Evolutionary conservation across 2,888 invertebrate species (phyloP), one percentile per base, ranked within the genome.

Genomic region (Iphiclides podalirius): DNA sequence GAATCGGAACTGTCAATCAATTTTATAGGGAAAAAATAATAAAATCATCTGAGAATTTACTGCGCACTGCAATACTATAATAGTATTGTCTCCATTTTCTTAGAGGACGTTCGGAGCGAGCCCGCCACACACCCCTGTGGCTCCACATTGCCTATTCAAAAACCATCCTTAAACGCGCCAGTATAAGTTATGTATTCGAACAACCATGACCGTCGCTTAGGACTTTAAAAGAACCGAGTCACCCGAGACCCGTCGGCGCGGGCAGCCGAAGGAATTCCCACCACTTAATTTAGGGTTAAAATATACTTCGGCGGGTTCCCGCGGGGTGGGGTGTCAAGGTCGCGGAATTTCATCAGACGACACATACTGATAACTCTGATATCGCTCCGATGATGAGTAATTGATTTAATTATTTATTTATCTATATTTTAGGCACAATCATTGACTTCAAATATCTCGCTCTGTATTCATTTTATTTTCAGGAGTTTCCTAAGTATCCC

Each of bases 41-140:
- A 37, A 36, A 48, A 56, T 7, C 15, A 58, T 79, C 73, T 72
- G 11, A 55, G 45, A 52, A 43, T 45, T 51, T 39, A 1, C 0
- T 61, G 54, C 75, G 66, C 77, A 78, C 84, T 81, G 56, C 54
- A 58, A 52, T 67, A 72, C 72, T 75, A 77, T 81, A 79, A 83
- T 83, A 78, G 77, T 79, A 79, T 81, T 78, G 79, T 84, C 84
- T 83, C 78, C 77, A 76, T 80, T 83, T 83, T 83, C 76, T 79
- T 76, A 84, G 78, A 83, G 80, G 80, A 83, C 82, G 78, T 67
- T 66, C 61, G 60, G 71, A 72, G 64, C 80, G 74, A 77, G 79
- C 77, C 79, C 80, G 70, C 76, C 57, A 77, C 82, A 81, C 79
- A 77, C 77, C 81, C 79, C 67, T 69, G 55, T 55, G 58, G 53